phyloP scores from a whole-genome alignment of 2,113 vertebrate species.

The Cheirogaleus medius region DNA sequence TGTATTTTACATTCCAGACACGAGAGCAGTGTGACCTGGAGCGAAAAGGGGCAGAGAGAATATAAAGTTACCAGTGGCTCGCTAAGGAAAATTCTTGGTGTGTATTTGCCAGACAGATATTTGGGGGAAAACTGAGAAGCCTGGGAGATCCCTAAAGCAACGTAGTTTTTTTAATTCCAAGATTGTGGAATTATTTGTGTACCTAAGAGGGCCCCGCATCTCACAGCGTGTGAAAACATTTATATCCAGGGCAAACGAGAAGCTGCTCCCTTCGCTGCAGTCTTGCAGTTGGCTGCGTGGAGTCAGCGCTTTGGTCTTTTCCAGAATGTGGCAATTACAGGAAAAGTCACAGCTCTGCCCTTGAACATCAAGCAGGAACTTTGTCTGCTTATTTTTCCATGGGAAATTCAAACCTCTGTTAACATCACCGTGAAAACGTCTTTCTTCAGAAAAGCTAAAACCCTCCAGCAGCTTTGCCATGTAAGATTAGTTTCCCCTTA shows the following conservation, averaged over 20 bases:
- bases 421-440: neutral
- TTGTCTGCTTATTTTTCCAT: conserved; percentile 45
- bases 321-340: conserved; percentile 41
- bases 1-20: conserved; percentile 61
- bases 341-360: neutral
- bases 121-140: conserved; percentile 40
- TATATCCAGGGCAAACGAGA: neutral
- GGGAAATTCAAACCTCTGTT: conserved; percentile 3
- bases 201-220: conserved; percentile 15
- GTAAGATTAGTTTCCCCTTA: neutral
- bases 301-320: conserved; percentile 52
- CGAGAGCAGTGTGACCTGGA: conserved; percentile 29
- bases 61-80: conserved; percentile 63
- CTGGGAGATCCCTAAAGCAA: conserved; percentile 62
- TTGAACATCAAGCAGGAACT: neutral
- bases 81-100: conserved; percentile 37
- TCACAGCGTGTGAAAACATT: conserved; percentile 57
- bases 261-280: neutral
- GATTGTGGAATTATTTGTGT: conserved; percentile 46
- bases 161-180: conserved; percentile 41
- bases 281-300: neutral
- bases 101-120: conserved; percentile 61
- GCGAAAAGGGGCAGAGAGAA: conserved; percentile 15
- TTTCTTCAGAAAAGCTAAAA: conserved; percentile 38
- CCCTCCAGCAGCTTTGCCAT: neutral